Evolutionary conservation across 2,888 invertebrate species (phyloP), one percentile per base, ranked within the genome.

Genomic region (Tachystola acroxantha): DNA sequence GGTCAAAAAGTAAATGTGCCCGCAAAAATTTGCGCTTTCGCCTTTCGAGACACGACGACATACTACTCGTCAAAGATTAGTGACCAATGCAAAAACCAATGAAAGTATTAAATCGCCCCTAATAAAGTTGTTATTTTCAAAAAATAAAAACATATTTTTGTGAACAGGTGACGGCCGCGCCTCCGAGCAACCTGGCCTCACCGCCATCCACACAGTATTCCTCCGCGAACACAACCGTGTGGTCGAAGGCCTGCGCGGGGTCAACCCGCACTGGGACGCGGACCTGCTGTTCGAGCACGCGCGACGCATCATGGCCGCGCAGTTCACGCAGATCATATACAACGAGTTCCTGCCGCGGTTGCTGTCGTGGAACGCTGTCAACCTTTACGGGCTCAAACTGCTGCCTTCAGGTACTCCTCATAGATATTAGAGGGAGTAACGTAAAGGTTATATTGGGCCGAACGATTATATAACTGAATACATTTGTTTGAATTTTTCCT

Each of bases 261-360:
- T 96, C 3, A 97, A 97, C 80, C 95, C 95, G 0, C 95, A 96
- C 53, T 97, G 97, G 97, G 92, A 93, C 51, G 91, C 93, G 0
- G 96, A 96, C 39, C 91, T 92, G 34, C 74, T 96, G n/a, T 97
- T 93, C 75, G 93, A 95, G 50, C 92, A 95, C 53, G 88, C 94
- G 0, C 88, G 96, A 10, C 89, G 93, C 33, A 94, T 96, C 48
- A 64, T 95, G 28, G 89, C 92, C n/a, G 96, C 93, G 0, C 89
- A 92, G 64, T 88, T 93, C 50, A 94, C 96, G 40, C 96, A 96
- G 56, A 88, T 94, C 26, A 92, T 94, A 0, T 96, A 93, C 78
- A 96, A 95, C 59, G 96, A 96, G 73, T 97, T 95, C 85, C 77
- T 99, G 36, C 98, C 98, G 0, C 89, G 97, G 36, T 88, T 99